phyloP scores from a whole-genome alignment of 2,888 invertebrate species.

The Leptothorax acervorum region DNA sequence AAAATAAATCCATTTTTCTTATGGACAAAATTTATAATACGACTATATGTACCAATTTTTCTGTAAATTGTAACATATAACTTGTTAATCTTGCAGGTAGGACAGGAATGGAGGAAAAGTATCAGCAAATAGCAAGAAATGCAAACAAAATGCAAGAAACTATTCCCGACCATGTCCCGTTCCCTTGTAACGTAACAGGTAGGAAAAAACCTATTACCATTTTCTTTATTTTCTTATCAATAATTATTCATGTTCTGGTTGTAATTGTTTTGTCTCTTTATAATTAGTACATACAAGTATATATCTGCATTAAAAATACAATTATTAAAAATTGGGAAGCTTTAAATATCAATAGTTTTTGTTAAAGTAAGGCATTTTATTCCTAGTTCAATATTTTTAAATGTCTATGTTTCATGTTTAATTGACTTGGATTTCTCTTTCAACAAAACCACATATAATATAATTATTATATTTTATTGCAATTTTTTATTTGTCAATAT shows the following conservation, averaged over 20 bases:
- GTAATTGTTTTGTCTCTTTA: not conserved
- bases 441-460: not conserved
- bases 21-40: not conserved
- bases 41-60: not conserved
- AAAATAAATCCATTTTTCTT: not conserved
- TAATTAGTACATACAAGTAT: not conserved
- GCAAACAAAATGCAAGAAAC: constrained; percentile 67
- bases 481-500: not conserved
- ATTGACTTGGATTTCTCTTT: not conserved
- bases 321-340: not conserved
- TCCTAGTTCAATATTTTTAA: not conserved
- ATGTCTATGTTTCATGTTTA: not conserved
- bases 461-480: not conserved
- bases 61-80: not conserved
- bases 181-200: constrained; percentile 81
- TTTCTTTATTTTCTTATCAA: not conserved
- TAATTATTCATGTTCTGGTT: not conserved
- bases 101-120: constrained; percentile 63
- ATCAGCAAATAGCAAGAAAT: constrained; percentile 57
- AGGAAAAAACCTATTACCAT: constrained; percentile 15
- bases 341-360: not conserved
- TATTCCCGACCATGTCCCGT: constrained; percentile 68
- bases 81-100: constrained; percentile 41
- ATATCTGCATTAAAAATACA: not conserved
- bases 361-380: not conserved